Evolutionary conservation across 2,888 invertebrate genomes (phyloP).

Genomic region (Erebia ligea): DNA sequence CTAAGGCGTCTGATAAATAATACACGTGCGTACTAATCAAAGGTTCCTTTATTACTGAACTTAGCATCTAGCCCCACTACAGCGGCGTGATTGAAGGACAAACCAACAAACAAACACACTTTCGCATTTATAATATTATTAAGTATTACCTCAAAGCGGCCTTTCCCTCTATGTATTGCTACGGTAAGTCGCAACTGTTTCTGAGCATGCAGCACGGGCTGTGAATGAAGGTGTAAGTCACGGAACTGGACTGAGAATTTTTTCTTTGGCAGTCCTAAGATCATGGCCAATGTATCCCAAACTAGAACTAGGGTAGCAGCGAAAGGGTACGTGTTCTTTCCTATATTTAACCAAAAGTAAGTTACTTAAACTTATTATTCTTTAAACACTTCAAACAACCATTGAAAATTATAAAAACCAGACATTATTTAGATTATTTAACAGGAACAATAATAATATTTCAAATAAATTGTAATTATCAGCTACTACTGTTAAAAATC

Average conservation of each 20-base stretch:
- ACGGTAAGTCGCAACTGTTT: constrained; percentile 79
- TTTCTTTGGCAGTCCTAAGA: constrained; percentile 77
- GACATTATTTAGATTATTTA: too few relatives aligned
- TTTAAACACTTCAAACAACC: too few relatives aligned
- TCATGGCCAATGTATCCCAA: constrained; percentile 88
- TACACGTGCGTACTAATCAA: too few relatives aligned
- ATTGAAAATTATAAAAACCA: too few relatives aligned
- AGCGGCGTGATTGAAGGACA: too few relatives aligned
- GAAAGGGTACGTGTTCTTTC: constrained; percentile 88
- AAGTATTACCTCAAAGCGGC: constrained; percentile 79
- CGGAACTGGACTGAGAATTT: constrained; percentile 87
- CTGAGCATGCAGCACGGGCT: constrained; percentile 82
- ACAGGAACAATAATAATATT: too few relatives aligned
- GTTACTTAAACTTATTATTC: not conserved
- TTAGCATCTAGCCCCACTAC: too few relatives aligned
- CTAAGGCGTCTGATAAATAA: too few relatives aligned
- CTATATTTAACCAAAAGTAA: constrained; percentile 52
- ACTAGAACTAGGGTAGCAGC: constrained; percentile 87
- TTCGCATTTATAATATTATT: too few relatives aligned
- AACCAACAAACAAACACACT: too few relatives aligned
- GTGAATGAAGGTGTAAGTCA: constrained; percentile 84
- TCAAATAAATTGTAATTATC: too few relatives aligned
- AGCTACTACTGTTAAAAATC: not conserved
- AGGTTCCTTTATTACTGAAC: too few relatives aligned
- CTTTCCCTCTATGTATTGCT: constrained; percentile 84